phyloP scores from a whole-genome alignment of 1,140 invertebrate genomes.

The Drosophila miranda region DNA sequence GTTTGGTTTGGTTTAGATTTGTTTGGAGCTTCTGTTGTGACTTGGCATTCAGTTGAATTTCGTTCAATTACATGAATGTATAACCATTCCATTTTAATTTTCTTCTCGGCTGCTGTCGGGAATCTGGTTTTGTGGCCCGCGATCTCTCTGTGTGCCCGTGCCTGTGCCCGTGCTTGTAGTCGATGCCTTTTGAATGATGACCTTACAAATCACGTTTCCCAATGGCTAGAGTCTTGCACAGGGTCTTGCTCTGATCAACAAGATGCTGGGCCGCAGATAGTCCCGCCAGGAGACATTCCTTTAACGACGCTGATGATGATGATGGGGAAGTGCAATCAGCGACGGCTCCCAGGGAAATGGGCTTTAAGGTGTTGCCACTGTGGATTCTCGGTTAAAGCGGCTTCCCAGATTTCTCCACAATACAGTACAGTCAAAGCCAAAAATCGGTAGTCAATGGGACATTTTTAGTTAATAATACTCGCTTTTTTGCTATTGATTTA shows the following conservation, averaged over 20 bases:
- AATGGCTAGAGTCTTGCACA: constrained; percentile 44
- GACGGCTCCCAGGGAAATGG: constrained; percentile 44
- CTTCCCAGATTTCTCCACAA: constrained; percentile 1
- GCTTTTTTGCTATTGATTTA: constrained; percentile 34
- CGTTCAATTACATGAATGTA: constrained; percentile 81
- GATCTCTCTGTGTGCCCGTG: constrained; percentile 6
- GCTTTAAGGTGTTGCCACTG: constrained; percentile 41
- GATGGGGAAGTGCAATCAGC: constrained; percentile 40
- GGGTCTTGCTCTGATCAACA: constrained; percentile 64
- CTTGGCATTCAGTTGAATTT: constrained; percentile 68
- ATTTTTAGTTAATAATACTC: constrained; percentile 31
- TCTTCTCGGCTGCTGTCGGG: constrained; percentile 49
- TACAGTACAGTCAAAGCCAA: constrained; percentile 17
- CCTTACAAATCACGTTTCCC: constrained; percentile 80
- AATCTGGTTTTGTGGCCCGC: constrained; percentile 28
- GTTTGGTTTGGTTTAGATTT: constrained; percentile 58
- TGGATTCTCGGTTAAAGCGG: not conserved
- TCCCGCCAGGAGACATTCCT: constrained; percentile 48
- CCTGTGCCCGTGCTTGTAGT: constrained; percentile 22
- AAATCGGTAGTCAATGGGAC: not conserved
- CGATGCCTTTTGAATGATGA: constrained; percentile 79
- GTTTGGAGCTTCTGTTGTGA: constrained; percentile 43
- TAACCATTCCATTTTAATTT: constrained; percentile 81
- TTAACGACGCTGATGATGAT: constrained; percentile 30
- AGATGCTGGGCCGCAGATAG: constrained; percentile 68